phyloP scores from a whole-genome alignment of 1,140 invertebrate species.

The Drosophila truncata region DNA sequence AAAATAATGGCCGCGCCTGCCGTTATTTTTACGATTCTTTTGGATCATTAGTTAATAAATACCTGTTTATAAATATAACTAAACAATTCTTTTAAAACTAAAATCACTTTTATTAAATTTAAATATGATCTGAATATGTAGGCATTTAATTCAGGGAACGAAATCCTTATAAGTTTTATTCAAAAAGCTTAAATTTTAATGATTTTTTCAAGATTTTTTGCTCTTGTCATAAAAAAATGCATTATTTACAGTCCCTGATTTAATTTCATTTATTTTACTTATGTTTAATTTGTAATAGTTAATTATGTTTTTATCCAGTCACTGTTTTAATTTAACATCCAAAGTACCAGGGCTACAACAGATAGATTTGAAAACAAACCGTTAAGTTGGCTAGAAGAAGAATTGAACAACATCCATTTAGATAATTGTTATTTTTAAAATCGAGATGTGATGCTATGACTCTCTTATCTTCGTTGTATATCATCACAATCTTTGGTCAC shows the following conservation, averaged over 20 bases:
- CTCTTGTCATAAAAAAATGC: too few species aligned
- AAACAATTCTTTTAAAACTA: neutral
- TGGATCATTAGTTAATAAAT: too few species aligned
- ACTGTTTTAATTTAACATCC: neutral
- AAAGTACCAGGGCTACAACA: neutral
- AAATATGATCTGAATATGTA: neutral
- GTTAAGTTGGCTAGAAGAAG: neutral
- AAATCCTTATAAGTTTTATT: too few species aligned
- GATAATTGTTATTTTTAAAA: conserved; percentile 2
- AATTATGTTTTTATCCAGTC: neutral
- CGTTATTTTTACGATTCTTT: neutral
- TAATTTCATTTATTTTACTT: neutral
- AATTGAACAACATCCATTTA: neutral
- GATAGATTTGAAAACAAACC: neutral
- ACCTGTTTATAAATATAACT: too few species aligned
- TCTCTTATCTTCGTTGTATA: conserved; percentile 6
- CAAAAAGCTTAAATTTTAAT: too few species aligned
- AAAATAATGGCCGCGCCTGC: neutral
- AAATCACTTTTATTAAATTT: neutral
- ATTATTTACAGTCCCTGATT: too few species aligned
- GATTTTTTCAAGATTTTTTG: too few species aligned
- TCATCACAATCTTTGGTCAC: neutral
- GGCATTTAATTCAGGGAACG: neutral
- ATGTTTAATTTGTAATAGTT: neutral
- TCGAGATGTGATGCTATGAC: neutral